Evolutionary conservation across 2,888 invertebrate genomes (phyloP).

Genomic region (Acronicta aceris): DNA sequence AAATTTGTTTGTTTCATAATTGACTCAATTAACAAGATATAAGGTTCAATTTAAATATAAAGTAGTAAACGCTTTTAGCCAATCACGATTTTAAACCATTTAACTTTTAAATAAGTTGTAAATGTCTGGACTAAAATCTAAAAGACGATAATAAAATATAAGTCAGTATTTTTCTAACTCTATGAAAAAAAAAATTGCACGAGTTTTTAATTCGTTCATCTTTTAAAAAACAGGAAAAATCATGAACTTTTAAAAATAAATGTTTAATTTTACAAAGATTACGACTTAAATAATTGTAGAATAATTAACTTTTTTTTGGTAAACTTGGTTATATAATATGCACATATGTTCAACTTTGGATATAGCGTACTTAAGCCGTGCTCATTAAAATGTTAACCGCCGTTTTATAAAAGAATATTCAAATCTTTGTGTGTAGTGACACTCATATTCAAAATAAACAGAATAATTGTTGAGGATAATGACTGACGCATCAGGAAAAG

Average conservation of each 20-base stretch:
- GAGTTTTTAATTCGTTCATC: no score
- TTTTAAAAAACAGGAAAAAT: no score
- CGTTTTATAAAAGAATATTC: background rate
- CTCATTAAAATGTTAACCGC: conserved; percentile 18
- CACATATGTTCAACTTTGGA: conserved; percentile 5
- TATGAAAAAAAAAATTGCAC: no score
- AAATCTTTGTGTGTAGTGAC: background rate
- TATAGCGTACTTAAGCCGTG: conserved; percentile 43
- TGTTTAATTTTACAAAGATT: no score
- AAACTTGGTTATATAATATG: conserved; percentile 3
- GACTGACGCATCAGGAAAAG: no score
- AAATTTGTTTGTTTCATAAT: conserved; percentile 65
- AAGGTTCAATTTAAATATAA: conserved; percentile 27
- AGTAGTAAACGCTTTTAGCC: conserved; percentile 27
- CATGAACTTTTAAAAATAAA: no score
- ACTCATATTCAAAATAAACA: no score
- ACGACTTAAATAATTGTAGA: background rate
- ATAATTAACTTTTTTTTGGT: conserved; percentile 13
- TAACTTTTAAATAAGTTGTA: conserved; percentile 5
- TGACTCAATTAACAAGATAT: conserved; percentile 71
- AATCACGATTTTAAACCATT: conserved; percentile 19
- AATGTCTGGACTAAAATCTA: background rate
- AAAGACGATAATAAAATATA: background rate
- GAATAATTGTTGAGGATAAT: no score
- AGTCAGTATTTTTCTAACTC: background rate